Base-by-base conservation (phyloP, 2,888 invertebrate species). In the Seladonia tumulorum region DNA sequence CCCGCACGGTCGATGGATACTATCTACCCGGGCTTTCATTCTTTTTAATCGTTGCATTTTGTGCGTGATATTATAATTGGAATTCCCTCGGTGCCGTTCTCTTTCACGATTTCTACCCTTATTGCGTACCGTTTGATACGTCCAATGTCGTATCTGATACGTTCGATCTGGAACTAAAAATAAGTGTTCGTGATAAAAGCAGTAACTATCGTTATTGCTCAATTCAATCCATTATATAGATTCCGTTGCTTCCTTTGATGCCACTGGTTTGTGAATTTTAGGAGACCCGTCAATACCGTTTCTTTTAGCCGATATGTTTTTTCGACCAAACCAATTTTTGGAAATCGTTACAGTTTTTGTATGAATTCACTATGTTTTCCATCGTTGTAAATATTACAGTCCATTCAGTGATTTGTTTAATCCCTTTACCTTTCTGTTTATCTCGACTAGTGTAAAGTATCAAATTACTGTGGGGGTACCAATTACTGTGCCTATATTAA, bases 11-110 rank as follows among this genome's bases (percentile, higher is more conserved):
- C 71, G 71, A 45, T 45, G 16, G 71, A 45, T n/a, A 16, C 25
- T 71, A 45, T 25, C 25, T 25, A 71, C 71, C 71, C n/a, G 25
- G 45, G 47, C 45, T 72, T 72, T 72, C 18, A 72, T 39, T 47
- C 45, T 45, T 72, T 72, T 47, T 45, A 72, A 45, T 45, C 45
- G 71, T 72, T 47, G 18, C 25, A n/a, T 25, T n/a, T n/a, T 72
- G 68, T 72, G 25, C 47, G 71, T 18, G 45, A 25, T n/a, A 25
- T 72, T 47, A n/a, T 72, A 72, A 72, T 72, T 47, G 18, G 29
- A 72, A 72, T 47, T 72, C 16, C 45, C 18, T 47, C 45, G 0
- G 25, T 10, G 8, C 45, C 18, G 7, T 72, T 72, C 25, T 72
- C 29, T 25, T 14, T 29, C 45, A 29, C 71, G 25, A 45, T 45